A percentile compares a stretch with the other conserved stretches of the same genome.
phyloP scores from a whole-genome alignment of 2,797 vertebrate genomes.

The Vespertilio murinus region DNA sequence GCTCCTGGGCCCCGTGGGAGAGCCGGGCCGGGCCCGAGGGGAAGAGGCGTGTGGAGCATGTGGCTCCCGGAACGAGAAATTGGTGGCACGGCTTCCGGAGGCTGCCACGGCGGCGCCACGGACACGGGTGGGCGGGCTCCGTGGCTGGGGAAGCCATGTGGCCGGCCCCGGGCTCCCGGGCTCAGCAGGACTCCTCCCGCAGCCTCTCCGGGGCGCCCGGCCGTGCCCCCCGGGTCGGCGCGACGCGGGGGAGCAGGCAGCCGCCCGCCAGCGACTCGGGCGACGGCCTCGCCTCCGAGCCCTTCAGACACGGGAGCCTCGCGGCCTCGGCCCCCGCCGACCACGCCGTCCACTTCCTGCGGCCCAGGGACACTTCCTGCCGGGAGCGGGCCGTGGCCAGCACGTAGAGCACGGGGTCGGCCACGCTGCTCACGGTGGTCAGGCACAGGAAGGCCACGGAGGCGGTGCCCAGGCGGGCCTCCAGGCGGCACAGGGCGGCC shows the following conservation, averaged over 20 bases:
- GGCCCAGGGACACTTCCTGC: slow-evolving; percentile 82
- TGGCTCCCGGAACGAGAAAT: not conserved
- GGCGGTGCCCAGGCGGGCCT: slow-evolving; percentile 83
- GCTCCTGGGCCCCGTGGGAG: accelerated
- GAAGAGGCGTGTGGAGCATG: not conserved
- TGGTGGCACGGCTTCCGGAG: accelerated
- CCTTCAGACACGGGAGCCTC: slow-evolving; percentile 75
- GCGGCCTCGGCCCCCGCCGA: slow-evolving; percentile 55
- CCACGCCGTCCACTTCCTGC: slow-evolving; percentile 72
- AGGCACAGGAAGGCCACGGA: slow-evolving; percentile 89
- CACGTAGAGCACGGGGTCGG: slow-evolving; percentile 92
- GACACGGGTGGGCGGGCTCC: accelerated
- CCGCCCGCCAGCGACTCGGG: accelerated
- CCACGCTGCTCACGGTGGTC: slow-evolving; percentile 88
- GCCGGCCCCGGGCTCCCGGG: too few relatives aligned
- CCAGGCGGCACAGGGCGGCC: slow-evolving; percentile 68
- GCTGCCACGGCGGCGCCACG: accelerated
- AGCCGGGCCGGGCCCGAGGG: accelerated
- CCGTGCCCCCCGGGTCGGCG: accelerated
- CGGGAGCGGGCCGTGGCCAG: slow-evolving; percentile 88
- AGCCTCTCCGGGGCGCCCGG: not conserved
- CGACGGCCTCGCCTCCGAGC: slow-evolving; percentile 24
- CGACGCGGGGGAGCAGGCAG: accelerated
- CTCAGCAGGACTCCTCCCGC: not conserved
- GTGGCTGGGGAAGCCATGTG: not conserved